Percentiles rank a stretch among this genome's conserved stretches.
Evolutionary conservation across 2,113 vertebrate species (phyloP).

Genomic region (Poeciliopsis occidentalis): DNA sequence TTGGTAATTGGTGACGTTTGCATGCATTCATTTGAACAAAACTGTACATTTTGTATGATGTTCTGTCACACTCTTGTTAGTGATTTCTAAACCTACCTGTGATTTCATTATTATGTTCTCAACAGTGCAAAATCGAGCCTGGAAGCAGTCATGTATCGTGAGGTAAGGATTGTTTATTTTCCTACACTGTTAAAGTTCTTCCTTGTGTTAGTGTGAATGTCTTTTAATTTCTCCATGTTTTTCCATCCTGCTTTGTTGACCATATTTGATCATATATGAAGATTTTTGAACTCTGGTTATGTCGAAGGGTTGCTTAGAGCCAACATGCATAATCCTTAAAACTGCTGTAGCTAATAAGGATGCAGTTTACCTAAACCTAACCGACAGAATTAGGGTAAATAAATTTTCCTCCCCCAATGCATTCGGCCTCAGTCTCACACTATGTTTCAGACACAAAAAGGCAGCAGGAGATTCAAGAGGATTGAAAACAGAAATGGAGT

Average conservation of each 20-base stretch:
- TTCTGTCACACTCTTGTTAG: neutral
- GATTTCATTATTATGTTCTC: slow-evolving; percentile 15
- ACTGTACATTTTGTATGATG: neutral
- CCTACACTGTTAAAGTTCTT: slow-evolving; percentile 32
- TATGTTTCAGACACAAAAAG: slow-evolving; percentile 88
- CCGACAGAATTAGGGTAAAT: slow-evolving; percentile 8
- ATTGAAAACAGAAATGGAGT: slow-evolving; percentile 88
- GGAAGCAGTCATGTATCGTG: slow-evolving; percentile 85
- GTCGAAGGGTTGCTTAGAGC: slow-evolving; percentile 15
- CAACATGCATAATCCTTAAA: slow-evolving; percentile 3
- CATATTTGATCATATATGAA: slow-evolving; percentile 4
- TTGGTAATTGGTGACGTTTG: neutral
- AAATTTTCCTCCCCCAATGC: slow-evolving; percentile 41
- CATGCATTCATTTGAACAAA: neutral
- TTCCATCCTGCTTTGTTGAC: slow-evolving; percentile 38
- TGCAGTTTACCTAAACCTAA: slow-evolving; percentile 22
- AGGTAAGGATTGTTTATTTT: slow-evolving; percentile 71
- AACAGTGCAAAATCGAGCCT: slow-evolving; percentile 83
- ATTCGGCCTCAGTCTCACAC: slow-evolving; percentile 75
- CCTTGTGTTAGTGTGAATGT: slow-evolving; percentile 34
- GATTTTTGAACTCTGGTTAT: neutral
- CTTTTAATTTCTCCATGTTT: slow-evolving; percentile 38
- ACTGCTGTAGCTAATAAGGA: slow-evolving; percentile 6
- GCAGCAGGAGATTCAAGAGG: slow-evolving; percentile 88
- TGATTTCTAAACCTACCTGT: neutral